phyloP scores from a whole-genome alignment of 2,113 vertebrate species.

The Rattus norvegicus region DNA sequence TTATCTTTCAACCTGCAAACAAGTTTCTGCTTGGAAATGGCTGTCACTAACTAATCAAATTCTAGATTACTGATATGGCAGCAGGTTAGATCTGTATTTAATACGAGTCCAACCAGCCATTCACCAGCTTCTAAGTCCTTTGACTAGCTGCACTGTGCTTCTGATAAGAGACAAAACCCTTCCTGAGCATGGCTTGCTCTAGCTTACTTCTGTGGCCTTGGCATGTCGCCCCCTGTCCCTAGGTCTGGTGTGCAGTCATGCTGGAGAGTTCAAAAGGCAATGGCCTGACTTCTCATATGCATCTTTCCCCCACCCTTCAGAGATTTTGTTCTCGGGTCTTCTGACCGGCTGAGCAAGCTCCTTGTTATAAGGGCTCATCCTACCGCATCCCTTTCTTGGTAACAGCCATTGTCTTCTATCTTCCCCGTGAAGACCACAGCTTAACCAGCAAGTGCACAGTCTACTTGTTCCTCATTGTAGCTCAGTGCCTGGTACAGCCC shows the following conservation, averaged over 20 bases:
- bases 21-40: neutral
- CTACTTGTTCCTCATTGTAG: neutral
- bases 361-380: fast-evolving
- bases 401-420: neutral
- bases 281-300: fast-evolving
- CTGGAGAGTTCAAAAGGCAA: neutral
- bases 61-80: neutral
- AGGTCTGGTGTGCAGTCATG: neutral
- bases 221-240: neutral
- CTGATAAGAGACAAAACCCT: neutral
- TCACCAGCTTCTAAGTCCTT: neutral
- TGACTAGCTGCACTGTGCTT: neutral
- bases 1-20: neutral
- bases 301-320: neutral
- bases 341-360: neutral
- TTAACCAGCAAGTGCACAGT: neutral
- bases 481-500: neutral
- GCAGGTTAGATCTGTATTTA: neutral
- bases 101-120: neutral
- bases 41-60: neutral
- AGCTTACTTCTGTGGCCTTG: neutral
- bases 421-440: neutral
- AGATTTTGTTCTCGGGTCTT: neutral
- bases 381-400: neutral
- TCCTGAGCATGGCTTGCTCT: fast-evolving